Conservation (phyloP, 2,113 vertebrate genomes). For the Nothocercus julius region DNA sequence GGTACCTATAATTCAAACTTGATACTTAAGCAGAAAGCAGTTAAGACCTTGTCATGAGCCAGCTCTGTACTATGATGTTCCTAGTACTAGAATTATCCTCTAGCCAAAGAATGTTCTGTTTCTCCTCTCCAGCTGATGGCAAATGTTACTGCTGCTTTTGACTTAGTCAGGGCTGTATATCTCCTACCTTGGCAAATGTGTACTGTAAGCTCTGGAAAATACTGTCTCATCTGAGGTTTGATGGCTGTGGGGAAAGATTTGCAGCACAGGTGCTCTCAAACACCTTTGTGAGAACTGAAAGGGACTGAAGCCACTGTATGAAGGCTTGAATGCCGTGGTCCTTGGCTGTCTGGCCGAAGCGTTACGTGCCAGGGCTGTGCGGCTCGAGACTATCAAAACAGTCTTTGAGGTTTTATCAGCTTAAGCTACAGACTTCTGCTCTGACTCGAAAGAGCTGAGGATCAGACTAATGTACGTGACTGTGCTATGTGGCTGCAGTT, state of each 20-base stretch:
- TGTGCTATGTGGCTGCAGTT: rapidly evolving
- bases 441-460: not conserved
- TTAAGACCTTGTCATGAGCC: not conserved
- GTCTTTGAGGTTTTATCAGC: not conserved
- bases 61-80: not conserved
- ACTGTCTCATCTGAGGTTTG: not conserved
- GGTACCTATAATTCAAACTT: not conserved
- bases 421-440: not conserved
- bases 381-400: not conserved
- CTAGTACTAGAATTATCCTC: not conserved
- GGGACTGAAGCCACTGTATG: not conserved
- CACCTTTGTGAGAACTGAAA: not conserved
- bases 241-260: not conserved
- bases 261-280: not conserved
- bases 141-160: not conserved
- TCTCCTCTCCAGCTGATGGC: not conserved
- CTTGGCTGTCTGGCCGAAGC: rapidly evolving
- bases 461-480: not conserved
- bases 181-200: not conserved
- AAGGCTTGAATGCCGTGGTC: not conserved
- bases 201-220: not conserved
- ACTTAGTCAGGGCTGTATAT: not conserved
- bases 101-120: not conserved
- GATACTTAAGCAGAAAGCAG: not conserved
- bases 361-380: not conserved